Evolutionary conservation across 2,888 invertebrate genomes (phyloP), one percentile per base, ranked within the genome.

Genomic region (Phalera bucephala): DNA sequence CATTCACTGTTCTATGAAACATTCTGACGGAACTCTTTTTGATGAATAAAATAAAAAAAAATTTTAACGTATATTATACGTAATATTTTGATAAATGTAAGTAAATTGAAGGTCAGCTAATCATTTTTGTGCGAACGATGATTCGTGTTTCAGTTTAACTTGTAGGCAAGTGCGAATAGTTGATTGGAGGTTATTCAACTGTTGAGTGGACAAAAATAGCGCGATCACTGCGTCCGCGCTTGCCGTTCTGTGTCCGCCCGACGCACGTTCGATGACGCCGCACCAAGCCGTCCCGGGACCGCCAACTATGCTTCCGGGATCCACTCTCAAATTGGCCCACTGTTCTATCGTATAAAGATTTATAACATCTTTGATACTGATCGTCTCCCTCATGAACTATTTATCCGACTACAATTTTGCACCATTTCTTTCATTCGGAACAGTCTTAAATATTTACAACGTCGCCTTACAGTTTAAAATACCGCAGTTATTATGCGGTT

Each of bases 141-240:
- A 56, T 55, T 48, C 52, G 44, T 61, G 55, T 59, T 64, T 64
- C 62, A 72, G 70, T 61, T 52, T 69, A 63, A 66, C 69, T 75
- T 64, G 64, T 75, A 79, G 79, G 76, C 80, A 76, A 87, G 79
- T 87, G 87, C 87, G 78, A 87, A 88, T 87, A 89, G 81, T 83
- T 87, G 85, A 89, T 88, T 88, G 84, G 86, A 87, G 89, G 89
- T 88, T 86, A 88, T 88, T 89, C 87, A 89, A 89, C 89, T 86
- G 83, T 71, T 85, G 79, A 57, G 72, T 77, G 69, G 68, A 78
- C 84, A 69, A 70, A 89, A 89, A 89, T 88, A 89, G 86, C 79
- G 63, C 79, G 78, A 72, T 78, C 80, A 61, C 68, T 67, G 55
- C 64, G 72, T 61, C 64, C 69, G 74, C 71, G 71, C 75, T 71